These are phyloP conservation scores for Mesoligia furuncula DNA, from an alignment of 2,888 invertebrate species.

Conservation along the genomic window DNA sequence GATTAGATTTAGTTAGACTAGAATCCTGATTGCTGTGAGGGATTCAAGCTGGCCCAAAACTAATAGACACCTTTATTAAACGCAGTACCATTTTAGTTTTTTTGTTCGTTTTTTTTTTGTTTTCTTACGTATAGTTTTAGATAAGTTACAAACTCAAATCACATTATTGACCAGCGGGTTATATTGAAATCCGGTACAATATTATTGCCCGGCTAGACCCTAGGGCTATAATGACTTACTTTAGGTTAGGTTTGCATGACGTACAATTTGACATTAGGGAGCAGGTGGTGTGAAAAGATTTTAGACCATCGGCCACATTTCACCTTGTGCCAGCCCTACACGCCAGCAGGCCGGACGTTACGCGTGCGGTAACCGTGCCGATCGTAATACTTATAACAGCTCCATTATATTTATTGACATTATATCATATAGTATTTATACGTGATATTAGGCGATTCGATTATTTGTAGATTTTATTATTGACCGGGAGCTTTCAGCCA, in stretches of 20 bases:
- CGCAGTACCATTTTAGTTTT: not conserved
- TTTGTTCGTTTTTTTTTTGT: not conserved
- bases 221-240: not conserved
- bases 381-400: constrained; percentile 70
- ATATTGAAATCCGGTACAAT: not conserved
- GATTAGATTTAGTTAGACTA: not conserved
- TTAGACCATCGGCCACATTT: constrained; percentile 60
- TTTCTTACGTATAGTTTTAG: no score
- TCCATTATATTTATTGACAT: constrained; percentile 72
- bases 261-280: no score
- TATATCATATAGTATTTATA: constrained; percentile 50
- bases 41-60: not conserved
- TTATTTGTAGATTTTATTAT: constrained; percentile 2
- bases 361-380: constrained; percentile 76
- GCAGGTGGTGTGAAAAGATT: not conserved
- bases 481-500: not conserved
- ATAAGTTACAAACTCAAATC: not conserved
- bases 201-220: not conserved
- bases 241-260: not conserved
- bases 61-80: not conserved
- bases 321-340: constrained; percentile 76
- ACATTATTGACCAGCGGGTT: not conserved
- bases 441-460: constrained; percentile 10
- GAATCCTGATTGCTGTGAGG: not conserved
- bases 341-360: constrained; percentile 73